Evolutionary conservation across 2,888 invertebrate species (phyloP).

Genomic region (Cinara cedri): DNA sequence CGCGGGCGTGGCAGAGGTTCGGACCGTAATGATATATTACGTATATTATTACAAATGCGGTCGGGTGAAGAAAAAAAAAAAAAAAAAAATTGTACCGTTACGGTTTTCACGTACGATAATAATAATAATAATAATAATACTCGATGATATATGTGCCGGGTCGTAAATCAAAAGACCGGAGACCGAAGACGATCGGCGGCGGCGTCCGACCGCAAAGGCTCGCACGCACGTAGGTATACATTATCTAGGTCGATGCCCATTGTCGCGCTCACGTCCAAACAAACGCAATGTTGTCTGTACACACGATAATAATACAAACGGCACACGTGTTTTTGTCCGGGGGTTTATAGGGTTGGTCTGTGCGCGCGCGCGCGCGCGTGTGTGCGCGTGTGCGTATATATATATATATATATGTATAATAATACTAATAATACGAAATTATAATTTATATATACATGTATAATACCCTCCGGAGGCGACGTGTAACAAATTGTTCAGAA

Average conservation of each 20-base stretch:
- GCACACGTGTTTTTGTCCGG: slow-evolving; percentile 11
- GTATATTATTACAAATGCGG: not conserved
- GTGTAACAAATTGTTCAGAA: slow-evolving; percentile 53
- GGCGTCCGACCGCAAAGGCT: slow-evolving; percentile 48
- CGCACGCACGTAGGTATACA: not conserved
- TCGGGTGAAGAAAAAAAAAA: not conserved
- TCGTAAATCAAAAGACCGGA: slow-evolving; percentile 45
- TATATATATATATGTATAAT: too few species aligned
- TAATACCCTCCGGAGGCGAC: not conserved
- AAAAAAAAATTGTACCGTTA: slow-evolving; percentile 41
- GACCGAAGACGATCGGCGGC: slow-evolving; percentile 12
- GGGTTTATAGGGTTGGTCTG: not conserved
- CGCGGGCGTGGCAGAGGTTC: not conserved
- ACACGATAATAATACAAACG: slow-evolving; percentile 1
- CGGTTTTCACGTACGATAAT: not conserved
- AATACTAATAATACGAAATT: too few species aligned
- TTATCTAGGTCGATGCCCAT: slow-evolving; percentile 39
- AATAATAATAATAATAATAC: not conserved
- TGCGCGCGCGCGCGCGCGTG: too few species aligned
- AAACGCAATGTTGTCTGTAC: slow-evolving; percentile 29
- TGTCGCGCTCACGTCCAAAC: slow-evolving; percentile 54
- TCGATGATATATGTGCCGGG: slow-evolving; percentile 24
- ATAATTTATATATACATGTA: not conserved
- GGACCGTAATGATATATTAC: not conserved
- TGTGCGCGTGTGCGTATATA: too few species aligned